Evolutionary conservation across 2,113 vertebrate genomes (phyloP).

Genomic region (Cebidichthys violaceus): DNA sequence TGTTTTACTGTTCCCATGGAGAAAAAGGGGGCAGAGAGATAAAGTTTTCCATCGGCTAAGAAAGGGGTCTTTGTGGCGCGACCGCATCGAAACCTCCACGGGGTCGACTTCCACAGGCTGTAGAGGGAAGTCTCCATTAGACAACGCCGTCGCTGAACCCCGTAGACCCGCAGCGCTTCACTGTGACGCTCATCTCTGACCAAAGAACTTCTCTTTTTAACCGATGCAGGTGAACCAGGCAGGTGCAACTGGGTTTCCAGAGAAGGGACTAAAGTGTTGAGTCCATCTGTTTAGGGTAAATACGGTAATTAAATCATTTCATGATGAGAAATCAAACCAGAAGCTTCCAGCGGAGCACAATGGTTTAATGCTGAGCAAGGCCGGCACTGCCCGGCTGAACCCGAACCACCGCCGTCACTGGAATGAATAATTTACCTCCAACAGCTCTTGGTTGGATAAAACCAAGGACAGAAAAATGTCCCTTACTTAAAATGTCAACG

Average conservation of each 20-base stretch:
- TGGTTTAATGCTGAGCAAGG: constrained; percentile 46
- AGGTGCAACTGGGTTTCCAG: neutral
- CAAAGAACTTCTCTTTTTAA: constrained; percentile 1
- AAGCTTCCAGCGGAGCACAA: constrained; percentile 11
- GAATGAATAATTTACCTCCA: constrained; percentile 66
- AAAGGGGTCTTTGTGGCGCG: constrained; percentile 38
- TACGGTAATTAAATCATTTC: constrained; percentile 14
- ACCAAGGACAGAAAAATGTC: constrained; percentile 36
- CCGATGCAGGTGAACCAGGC: neutral
- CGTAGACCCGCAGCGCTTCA: neutral
- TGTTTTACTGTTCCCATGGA: constrained; percentile 69
- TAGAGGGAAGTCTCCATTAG: constrained; percentile 15
- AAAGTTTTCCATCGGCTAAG: constrained; percentile 43
- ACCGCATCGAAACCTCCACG: constrained; percentile 31
- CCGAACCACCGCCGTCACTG: constrained; percentile 27
- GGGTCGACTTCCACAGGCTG: constrained; percentile 20
- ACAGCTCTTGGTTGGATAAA: constrained; percentile 36
- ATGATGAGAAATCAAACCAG: neutral
- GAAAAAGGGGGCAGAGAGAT: constrained; percentile 53
- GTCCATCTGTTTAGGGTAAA: neutral
- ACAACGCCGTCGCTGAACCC: constrained; percentile 5
- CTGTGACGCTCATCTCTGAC: neutral
- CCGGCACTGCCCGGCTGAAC: constrained; percentile 29
- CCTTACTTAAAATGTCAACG: constrained; percentile 42
- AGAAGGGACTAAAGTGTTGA: neutral